phyloP scores from a whole-genome alignment of 2,797 vertebrate species.

The Leontopithecus rosalia region DNA sequence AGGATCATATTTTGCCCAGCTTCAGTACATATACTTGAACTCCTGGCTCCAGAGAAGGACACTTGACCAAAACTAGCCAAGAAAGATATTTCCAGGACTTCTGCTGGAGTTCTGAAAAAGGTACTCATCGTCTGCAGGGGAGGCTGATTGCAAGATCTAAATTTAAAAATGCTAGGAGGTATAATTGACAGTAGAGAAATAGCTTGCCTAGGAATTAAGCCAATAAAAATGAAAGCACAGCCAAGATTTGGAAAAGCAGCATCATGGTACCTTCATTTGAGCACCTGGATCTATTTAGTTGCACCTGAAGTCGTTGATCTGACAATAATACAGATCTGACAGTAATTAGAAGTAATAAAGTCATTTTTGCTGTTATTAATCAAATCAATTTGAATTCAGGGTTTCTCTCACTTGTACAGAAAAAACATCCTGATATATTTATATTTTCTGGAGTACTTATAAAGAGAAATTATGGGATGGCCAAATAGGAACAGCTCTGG shows the following conservation, averaged over 20 bases:
- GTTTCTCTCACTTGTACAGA: background rate
- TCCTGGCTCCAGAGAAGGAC: background rate
- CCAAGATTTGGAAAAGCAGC: background rate
- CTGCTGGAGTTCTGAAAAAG: background rate
- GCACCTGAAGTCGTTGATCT: background rate
- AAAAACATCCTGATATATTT: background rate
- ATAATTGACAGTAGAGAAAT: background rate
- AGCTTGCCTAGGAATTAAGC: background rate
- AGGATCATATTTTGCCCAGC: background rate
- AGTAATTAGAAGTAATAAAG: background rate
- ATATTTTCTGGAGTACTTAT: constrained; percentile 9
- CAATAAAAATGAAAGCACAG: background rate
- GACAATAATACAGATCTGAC: background rate
- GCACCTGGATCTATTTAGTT: background rate
- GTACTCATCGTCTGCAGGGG: background rate
- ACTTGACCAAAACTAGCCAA: background rate
- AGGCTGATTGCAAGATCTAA: background rate
- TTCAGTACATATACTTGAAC: background rate
- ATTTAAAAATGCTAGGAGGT: background rate
- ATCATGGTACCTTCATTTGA: background rate
- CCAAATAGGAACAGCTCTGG: too few relatives aligned
- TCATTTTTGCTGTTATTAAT: background rate
- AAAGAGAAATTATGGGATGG: background rate
- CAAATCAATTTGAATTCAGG: background rate
- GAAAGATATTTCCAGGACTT: background rate